Evolutionary conservation across 2,888 invertebrate genomes (phyloP), one percentile per base, ranked within the genome.

Genomic region (Caenorhabditis angaria): DNA sequence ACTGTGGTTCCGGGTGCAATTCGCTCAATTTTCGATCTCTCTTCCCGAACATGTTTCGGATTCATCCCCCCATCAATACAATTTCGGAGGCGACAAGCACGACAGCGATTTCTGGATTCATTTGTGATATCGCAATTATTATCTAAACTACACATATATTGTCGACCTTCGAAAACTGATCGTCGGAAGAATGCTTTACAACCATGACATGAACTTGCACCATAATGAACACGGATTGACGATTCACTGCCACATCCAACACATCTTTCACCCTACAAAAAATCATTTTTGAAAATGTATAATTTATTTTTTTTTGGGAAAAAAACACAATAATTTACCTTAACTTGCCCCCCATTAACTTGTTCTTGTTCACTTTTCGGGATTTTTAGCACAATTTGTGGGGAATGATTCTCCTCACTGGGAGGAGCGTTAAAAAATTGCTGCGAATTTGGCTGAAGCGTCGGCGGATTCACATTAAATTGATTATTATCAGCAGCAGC

Each of bases 11-110:
- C 32, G 22, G 73, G 71, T 12, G 75, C 66, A 60, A 70, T 63
- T 54, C 70, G 32, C 22, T 77, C 77, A 24, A 70, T 69, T 50
- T 81, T 80, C 54, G 69, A 75, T 22, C 81, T 65, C 56, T 79
- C 79, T 50, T 79, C 81, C 24, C 81, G 67, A n/a, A 82, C 82
- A 54, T 81, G 78, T 50, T 80, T 81, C 41, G 82, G 82, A 55
- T 82, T 82, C 82, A 82, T 82, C 12, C 82, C 82, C 14, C 82
- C 82, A 22, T 76, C 72, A 22, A 81, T 69, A 69, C 82, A 82
- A 65, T 81, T 81, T 22, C 76, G 76, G 35, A 81, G 76, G 10
- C 82, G 82, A 57, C 82, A 82, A 18, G 82, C 82, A 20, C 82
- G 80, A 48, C 82, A 82, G 22, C 81, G 72, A 57, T 82, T 82